Base-by-base conservation (phyloP, 2,113 vertebrate genomes). In the Macaca nemestrina region DNA sequence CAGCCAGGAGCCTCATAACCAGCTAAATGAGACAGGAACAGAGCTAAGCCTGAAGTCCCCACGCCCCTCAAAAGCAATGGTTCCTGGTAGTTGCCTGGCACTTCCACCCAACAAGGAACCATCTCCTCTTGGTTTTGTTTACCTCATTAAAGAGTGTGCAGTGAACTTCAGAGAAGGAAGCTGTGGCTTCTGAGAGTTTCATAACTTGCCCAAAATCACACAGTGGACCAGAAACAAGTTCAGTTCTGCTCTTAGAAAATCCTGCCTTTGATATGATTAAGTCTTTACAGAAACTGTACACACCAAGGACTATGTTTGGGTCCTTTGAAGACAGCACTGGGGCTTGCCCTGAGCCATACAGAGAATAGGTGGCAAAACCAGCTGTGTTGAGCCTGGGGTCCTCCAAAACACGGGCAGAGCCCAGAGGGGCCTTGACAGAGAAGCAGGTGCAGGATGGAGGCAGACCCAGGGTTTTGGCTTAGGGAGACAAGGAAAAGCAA, bases 341-440 rank as follows among this genome's bases (percentile, higher is more conserved):
- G 55, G 57, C 11, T 45, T 40, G 23, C 76, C 23, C 55, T 40
- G 23, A 16, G 1, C 30, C 32, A 10, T 10, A 70, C 11, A 14
- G 76, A 43, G 67, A 38, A 23, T 9, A 10, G n/a, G 50, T 25
- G 30, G 20, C 61, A 40, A 27, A 38, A 25, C 8, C 9, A 17
- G 8, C 48, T 11, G 32, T 5, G 8, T n/a, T 6, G 79, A 85
- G 78, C 3, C 57, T 16, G 40, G 10, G 55, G 27, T 20, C 45
- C 64, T 40, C 59, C 40, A 18, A 9, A 20, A 20, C 0, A 5
- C 0, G 2, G 27, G 38, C 73, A 59, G 1, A 17, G 2, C 27
- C 27, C 30, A 22, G 32, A 76, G 30, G 16, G 43, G 32, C 1
- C 59, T 61, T 9, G 27, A 35, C 27, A 45, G 57, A 59, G 43